Conservation (phyloP, 2,113 vertebrate genomes). For the Pipa parva region DNA sequence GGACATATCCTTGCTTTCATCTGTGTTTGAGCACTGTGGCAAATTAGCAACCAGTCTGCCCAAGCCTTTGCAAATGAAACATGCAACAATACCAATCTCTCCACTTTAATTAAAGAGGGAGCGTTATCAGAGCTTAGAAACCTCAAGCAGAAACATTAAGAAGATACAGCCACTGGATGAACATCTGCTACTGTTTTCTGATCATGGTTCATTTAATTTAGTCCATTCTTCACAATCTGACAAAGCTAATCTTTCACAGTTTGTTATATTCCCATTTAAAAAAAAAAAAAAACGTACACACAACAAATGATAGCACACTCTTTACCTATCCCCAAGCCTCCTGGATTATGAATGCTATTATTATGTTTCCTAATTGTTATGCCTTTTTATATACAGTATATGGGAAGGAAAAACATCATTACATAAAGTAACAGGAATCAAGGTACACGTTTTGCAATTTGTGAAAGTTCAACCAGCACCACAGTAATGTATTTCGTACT, state of each 20-base stretch:
- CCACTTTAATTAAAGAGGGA: constrained; percentile 44
- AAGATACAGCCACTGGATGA: constrained; percentile 38
- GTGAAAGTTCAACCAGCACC: too few relatives aligned
- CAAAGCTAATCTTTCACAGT: constrained; percentile 41
- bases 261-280: constrained; percentile 41
- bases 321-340: constrained; percentile 14
- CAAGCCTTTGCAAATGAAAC: constrained; percentile 35
- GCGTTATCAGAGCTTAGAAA: constrained; percentile 41
- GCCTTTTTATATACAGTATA: constrained; percentile 14
- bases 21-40: constrained; percentile 30
- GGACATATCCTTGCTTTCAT: constrained; percentile 41
- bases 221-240: constrained; percentile 42
- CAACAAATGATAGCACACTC: constrained; percentile 23
- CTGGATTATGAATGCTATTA: neutral
- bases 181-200: constrained; percentile 42
- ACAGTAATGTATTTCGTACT: too few relatives aligned
- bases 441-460: too few relatives aligned
- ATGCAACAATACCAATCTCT: constrained; percentile 41
- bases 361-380: constrained; percentile 17
- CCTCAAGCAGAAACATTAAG: constrained; percentile 43
- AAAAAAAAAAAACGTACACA: neutral
- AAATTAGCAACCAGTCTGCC: constrained; percentile 41
- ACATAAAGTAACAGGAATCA: too few relatives aligned
- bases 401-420: neutral
- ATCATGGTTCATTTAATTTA: constrained; percentile 42